Evolutionary conservation across 2,797 vertebrate genomes (phyloP), one percentile per base, ranked within the genome.

Genomic region (Erethizon dorsatum): DNA sequence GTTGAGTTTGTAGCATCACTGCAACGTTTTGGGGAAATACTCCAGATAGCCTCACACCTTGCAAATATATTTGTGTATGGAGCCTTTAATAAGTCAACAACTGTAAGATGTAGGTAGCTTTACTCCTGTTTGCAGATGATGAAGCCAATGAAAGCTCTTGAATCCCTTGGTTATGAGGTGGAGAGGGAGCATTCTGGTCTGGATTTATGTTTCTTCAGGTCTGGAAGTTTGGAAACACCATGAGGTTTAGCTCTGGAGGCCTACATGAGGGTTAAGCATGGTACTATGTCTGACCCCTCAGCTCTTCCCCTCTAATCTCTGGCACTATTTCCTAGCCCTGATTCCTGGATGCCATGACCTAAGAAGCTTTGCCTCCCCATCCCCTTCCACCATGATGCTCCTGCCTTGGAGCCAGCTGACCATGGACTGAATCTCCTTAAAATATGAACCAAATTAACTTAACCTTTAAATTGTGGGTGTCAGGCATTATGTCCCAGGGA

Each of bases 21-120:
- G 13, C 7, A 1, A 22, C 24, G 6, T 5, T 8, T 52, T 31
- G 0, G 50, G 56, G 41, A n/a, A 1, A 6, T 8, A 24, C 12
- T 28, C 56, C 12, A 9, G 31, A 12, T 1, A 50, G 31, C 47
- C 17, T 80, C 18, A 63, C 47, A 57, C 31, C 24, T 79, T 61
- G 22, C 7, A 54, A 57, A 56, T n/a, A 4, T 45, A 11, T 47
- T 10, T 67, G 11, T 9, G 37, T 8, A 13, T 0, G 20, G 0
- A 28, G 13, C 22, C 57, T 85, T 63, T 63, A 78, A 10, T n/a
- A 87, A 82, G 10, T 87, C 57, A 9, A 31, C 17, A 83, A 18
- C 52, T 59, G 9, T 75, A 65, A 54, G 63, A 47, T 1, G 14
- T 15, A 52, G 59, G 10, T 2, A 24, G 20, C 8, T 17, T n/a